phyloP scores from a whole-genome alignment of 2,797 vertebrate genomes.

The Pantherophis vulpinus region DNA sequence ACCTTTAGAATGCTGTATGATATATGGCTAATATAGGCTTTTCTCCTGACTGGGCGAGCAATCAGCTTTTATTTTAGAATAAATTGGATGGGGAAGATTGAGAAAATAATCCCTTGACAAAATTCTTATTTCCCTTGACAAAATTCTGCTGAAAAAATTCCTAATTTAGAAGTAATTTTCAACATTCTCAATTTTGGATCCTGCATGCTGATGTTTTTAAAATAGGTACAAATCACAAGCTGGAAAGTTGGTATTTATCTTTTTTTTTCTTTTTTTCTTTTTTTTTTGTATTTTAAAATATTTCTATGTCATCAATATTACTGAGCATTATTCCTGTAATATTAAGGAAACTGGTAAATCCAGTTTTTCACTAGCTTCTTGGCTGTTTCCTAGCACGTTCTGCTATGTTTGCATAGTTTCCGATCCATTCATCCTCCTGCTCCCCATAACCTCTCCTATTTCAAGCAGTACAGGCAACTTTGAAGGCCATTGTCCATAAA shows the following conservation, averaged over 20 bases:
- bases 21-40: not conserved
- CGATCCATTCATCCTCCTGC: not conserved
- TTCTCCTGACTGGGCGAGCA: not conserved
- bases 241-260: not conserved
- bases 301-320: not conserved
- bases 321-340: not conserved
- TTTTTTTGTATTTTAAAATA: not conserved
- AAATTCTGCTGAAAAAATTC: not conserved
- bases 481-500: not conserved
- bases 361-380: not conserved
- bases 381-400: not conserved
- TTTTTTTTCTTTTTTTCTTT: no score
- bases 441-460: not conserved
- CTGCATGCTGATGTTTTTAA: not conserved
- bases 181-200: not conserved
- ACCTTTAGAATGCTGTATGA: not conserved
- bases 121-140: not conserved
- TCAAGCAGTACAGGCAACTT: not conserved
- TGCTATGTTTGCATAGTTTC: not conserved
- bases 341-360: not conserved
- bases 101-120: not conserved
- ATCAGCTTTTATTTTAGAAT: not conserved
- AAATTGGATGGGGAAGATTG: not conserved
- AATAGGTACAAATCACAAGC: not conserved
- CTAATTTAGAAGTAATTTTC: not conserved